phyloP scores from a whole-genome alignment of 1,140 invertebrate species.

The Harlomillsia oculata region DNA sequence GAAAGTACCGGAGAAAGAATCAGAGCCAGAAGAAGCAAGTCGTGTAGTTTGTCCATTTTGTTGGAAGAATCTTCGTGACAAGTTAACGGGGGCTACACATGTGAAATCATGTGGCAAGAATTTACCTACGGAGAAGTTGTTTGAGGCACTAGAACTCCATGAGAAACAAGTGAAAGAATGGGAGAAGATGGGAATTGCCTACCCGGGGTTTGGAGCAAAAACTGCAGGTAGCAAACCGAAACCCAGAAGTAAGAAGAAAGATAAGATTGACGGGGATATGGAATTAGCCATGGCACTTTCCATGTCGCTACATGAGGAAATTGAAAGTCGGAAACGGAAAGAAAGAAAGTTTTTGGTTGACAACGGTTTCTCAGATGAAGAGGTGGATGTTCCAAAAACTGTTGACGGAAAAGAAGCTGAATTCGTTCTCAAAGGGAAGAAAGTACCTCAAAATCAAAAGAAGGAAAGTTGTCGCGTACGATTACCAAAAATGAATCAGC shows the following conservation, averaged over 20 bases:
- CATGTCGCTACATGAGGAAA: conserved; percentile 43
- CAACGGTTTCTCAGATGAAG: conserved; percentile 21
- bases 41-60: conserved; percentile 42
- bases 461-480: neutral
- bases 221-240: neutral
- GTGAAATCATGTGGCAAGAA: conserved; percentile 45
- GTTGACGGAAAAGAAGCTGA: neutral
- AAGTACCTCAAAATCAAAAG: conserved; percentile 39
- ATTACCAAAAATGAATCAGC: conserved; percentile 35
- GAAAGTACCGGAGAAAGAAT: neutral
- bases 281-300: conserved; percentile 46
- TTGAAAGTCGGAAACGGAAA: conserved; percentile 28
- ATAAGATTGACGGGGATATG: conserved; percentile 40
- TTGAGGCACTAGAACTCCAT: conserved; percentile 43
- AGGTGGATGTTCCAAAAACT: conserved; percentile 39
- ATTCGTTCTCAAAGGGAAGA: conserved; percentile 22
- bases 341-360: conserved; percentile 30
- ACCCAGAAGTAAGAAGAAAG: neutral
- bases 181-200: conserved; percentile 41
- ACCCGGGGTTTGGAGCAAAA: conserved; percentile 37
- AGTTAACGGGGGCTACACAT: conserved; percentile 38
- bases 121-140: conserved; percentile 41
- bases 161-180: conserved; percentile 44
- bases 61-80: conserved; percentile 41
- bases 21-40: neutral